These are phyloP conservation scores for Melinaea menophilus DNA, from an alignment of 2,888 invertebrate genomes.

Conservation along the genomic window DNA sequence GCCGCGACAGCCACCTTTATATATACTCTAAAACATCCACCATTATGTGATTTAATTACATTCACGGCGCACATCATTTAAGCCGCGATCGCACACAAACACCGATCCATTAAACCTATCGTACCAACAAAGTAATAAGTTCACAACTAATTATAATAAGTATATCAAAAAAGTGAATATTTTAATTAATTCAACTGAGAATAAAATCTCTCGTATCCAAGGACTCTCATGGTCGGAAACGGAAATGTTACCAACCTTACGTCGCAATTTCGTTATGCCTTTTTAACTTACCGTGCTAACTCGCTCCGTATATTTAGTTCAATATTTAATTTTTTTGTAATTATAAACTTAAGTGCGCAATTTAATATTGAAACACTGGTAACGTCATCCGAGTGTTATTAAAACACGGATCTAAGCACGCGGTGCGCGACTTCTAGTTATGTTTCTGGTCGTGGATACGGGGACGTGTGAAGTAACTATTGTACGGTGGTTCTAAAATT, in stretches of 20 bases:
- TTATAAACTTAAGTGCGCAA: constrained; percentile 53
- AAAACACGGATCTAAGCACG: constrained; percentile 43
- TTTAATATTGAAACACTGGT: constrained; percentile 48
- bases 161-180: constrained; percentile 38
- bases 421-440: constrained; percentile 38
- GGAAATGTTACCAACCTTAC: constrained; percentile 70
- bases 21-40: constrained; percentile 29
- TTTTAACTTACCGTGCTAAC: constrained; percentile 67
- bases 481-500: constrained; percentile 66
- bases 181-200: constrained; percentile 57
- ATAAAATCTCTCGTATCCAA: constrained; percentile 64
- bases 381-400: constrained; percentile 51
- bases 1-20: constrained; percentile 32
- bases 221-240: constrained; percentile 63
- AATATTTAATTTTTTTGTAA: constrained; percentile 57
- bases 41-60: constrained; percentile 30
- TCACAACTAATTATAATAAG: constrained; percentile 37
- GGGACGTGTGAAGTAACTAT: constrained; percentile 54
- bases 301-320: constrained; percentile 57
- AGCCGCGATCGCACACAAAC: constrained; percentile 30
- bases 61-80: constrained; percentile 23
- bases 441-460: constrained; percentile 43
- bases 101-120: constrained; percentile 33
- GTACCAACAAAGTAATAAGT: constrained; percentile 35
- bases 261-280: constrained; percentile 74